phyloP scores from a whole-genome alignment of 2,113 vertebrate genomes.

The Ramphastos sulfuratus region DNA sequence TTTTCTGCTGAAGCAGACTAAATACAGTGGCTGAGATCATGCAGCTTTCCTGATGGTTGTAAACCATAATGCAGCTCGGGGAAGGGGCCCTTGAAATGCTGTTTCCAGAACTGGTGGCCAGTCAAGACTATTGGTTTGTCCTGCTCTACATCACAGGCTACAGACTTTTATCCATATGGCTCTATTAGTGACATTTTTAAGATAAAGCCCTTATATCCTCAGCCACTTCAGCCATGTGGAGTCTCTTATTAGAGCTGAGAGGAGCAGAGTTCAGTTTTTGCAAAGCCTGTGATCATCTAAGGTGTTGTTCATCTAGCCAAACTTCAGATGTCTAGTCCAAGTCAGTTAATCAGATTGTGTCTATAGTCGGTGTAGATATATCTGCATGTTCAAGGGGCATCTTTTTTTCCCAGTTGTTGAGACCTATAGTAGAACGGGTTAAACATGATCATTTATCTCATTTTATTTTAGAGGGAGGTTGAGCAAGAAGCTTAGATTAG shows the following conservation, averaged over 20 bases:
- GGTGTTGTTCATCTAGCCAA: neutral
- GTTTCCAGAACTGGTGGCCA: neutral
- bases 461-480: neutral
- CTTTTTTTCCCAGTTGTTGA: neutral
- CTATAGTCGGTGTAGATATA: neutral
- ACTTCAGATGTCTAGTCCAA: neutral
- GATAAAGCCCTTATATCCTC: neutral
- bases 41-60: neutral
- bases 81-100: neutral
- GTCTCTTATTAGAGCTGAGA: neutral
- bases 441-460: neutral
- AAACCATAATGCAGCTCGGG: neutral
- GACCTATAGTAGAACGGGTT: neutral
- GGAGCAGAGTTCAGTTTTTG: neutral
- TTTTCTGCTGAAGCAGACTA: constrained; percentile 27
- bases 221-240: neutral
- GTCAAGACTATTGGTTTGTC: neutral
- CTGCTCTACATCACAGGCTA: neutral
- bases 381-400: neutral
- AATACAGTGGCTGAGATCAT: constrained; percentile 1
- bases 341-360: neutral
- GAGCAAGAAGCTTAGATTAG: neutral
- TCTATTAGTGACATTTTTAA: neutral
- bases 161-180: neutral
- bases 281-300: neutral